phyloP scores from a whole-genome alignment of 2,113 vertebrate genomes.

The Pelmatolapia mariae region DNA sequence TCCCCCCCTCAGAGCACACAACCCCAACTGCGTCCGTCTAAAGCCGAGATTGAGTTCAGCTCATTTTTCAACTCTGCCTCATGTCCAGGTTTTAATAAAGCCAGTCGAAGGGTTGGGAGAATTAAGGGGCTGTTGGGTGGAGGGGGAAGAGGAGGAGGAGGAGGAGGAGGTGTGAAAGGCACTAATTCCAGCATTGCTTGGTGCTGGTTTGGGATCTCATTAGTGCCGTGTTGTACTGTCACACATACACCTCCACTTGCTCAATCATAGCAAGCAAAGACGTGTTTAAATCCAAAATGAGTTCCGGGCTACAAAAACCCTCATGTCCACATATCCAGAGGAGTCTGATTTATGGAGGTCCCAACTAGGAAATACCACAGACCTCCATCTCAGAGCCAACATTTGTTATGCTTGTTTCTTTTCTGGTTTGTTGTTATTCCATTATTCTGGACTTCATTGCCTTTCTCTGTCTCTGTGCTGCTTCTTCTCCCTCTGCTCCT shows the following conservation, averaged over 20 bases:
- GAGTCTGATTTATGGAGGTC: constrained; percentile 48
- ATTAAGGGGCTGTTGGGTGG: constrained; percentile 31
- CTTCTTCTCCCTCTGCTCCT: not conserved
- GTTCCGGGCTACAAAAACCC: constrained; percentile 53
- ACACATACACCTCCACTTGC: constrained; percentile 53
- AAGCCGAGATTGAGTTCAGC: constrained; percentile 52
- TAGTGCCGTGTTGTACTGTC: constrained; percentile 67
- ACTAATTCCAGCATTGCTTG: constrained; percentile 58
- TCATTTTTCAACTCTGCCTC: constrained; percentile 63
- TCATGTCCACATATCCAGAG: constrained; percentile 39
- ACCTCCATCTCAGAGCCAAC: constrained; percentile 38
- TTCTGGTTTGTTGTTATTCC: not conserved
- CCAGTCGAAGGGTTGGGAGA: constrained; percentile 34
- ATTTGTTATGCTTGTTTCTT: constrained; percentile 22
- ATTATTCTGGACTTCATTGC: not conserved
- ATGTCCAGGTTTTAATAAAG: constrained; percentile 70
- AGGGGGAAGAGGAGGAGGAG: not conserved
- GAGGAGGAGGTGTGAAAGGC: constrained; percentile 5
- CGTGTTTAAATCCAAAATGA: constrained; percentile 69
- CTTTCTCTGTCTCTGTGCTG: not conserved
- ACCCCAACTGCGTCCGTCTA: constrained; percentile 20
- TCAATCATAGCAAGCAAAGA: constrained; percentile 61
- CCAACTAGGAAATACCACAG: constrained; percentile 69
- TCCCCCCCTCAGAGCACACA: constrained; percentile 5
- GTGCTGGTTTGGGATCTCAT: constrained; percentile 57